Percentiles rank a stretch among this genome's conserved stretches.
Evolutionary conservation across 1,140 invertebrate genomes (phyloP).

Genomic region (Lepidurus packardi): DNA sequence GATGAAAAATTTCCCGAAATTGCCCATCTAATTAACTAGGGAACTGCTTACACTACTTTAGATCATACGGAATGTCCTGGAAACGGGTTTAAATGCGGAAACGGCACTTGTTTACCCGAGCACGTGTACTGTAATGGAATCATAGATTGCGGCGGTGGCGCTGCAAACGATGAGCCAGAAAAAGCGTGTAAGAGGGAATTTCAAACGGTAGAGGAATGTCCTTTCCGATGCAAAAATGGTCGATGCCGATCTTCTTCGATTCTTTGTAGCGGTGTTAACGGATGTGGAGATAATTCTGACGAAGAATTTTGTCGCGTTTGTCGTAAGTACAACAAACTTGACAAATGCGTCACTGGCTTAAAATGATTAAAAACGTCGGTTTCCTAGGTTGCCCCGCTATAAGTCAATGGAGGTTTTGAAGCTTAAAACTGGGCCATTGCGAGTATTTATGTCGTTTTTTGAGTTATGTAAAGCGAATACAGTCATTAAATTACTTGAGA

Average conservation of each 20-base stretch:
- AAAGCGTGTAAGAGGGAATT: constrained; percentile 52
- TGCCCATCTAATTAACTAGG: background rate
- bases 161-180: constrained; percentile 75
- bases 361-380: constrained; percentile 21
- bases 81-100: constrained; percentile 71
- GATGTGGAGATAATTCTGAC: constrained; percentile 82
- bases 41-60: background rate
- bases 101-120: constrained; percentile 76
- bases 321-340: constrained; percentile 57
- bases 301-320: constrained; percentile 76
- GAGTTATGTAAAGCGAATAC: too few relatives aligned
- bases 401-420: background rate
- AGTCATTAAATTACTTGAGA: too few relatives aligned
- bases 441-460: background rate
- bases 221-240: constrained; percentile 74
- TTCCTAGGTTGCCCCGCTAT: constrained; percentile 30
- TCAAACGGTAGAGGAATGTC: constrained; percentile 53
- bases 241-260: constrained; percentile 79
- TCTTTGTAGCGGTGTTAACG: constrained; percentile 76
- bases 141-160: constrained; percentile 70
- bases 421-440: background rate
- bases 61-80: constrained; percentile 57
- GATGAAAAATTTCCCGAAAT: background rate
- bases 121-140: constrained; percentile 87
- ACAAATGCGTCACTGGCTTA: too few relatives aligned